A percentile compares a stretch with the other conserved stretches of the same genome.
Conservation (phyloP, 1,140 invertebrate genomes). For the Pseudomyrmex dendroicus region DNA sequence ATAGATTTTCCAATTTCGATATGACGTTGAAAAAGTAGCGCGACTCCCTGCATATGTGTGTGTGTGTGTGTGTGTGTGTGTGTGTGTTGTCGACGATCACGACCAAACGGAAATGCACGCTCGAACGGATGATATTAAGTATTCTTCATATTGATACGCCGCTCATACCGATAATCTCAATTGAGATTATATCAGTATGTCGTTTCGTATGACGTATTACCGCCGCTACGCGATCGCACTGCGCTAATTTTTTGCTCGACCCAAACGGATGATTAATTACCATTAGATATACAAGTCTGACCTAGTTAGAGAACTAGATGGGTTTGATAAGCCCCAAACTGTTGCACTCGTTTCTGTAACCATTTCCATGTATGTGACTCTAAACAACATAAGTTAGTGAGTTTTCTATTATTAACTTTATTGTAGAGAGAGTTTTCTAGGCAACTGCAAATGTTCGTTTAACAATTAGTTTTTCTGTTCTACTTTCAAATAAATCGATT, state of each 20-base stretch:
- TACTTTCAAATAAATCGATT: background rate
- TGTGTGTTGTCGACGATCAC: too few species aligned
- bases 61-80: too few species aligned
- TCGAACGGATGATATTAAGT: conserved; percentile 23
- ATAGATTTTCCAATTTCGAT: conserved; percentile 63
- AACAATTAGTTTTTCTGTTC: background rate
- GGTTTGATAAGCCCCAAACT: background rate
- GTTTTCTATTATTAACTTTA: background rate
- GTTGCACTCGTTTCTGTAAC: background rate
- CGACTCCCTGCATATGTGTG: background rate
- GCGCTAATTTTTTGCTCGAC: conserved; percentile 33
- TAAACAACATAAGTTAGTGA: background rate
- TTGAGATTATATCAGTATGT: conserved; percentile 26
- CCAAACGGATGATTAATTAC: conserved; percentile 29
- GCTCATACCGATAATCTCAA: conserved; percentile 22
- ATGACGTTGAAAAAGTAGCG: conserved; percentile 60
- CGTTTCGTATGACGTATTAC: conserved; percentile 15
- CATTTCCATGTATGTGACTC: background rate
- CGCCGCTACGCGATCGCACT: conserved; percentile 2
- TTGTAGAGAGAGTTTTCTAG: background rate
- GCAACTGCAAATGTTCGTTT: background rate
- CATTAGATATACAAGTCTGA: background rate
- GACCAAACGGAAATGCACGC: background rate
- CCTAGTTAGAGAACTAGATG: background rate
- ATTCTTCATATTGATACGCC: conserved; percentile 38